A percentile compares a stretch with the other conserved stretches of the same genome.
These are phyloP conservation scores for Thomomys bottae DNA, from an alignment of 2,113 vertebrate species.

Conservation along the genomic window DNA sequence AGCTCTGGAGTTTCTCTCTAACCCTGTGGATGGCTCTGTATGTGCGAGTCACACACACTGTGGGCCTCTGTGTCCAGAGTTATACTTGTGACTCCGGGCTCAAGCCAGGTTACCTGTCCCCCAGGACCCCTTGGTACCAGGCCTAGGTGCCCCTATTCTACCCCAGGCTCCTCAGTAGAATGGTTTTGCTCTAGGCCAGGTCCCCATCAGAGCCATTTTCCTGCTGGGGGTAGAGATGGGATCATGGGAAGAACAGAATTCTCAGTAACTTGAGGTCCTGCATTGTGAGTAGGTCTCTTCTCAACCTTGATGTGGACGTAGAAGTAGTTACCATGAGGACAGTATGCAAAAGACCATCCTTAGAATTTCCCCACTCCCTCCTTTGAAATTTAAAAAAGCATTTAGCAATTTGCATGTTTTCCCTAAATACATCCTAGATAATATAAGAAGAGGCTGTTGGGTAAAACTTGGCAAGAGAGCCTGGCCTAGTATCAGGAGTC, in stretches of 20 bases:
- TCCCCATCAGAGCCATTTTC: background rate
- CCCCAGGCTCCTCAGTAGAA: background rate
- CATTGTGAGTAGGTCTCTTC: background rate
- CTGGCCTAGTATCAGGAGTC: background rate
- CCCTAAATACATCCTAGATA: background rate
- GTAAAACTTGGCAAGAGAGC: background rate
- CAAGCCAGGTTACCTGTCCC: background rate
- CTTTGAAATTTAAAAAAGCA: constrained; percentile 6
- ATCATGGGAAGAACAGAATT: background rate
- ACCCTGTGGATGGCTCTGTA: too few species aligned
- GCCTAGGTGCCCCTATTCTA: background rate
- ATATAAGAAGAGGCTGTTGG: background rate
- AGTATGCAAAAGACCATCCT: background rate
- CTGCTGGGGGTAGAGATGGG: too few species aligned
- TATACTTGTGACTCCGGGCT: background rate
- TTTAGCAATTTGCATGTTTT: background rate
- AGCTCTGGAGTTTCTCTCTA: background rate
- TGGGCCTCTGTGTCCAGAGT: background rate
- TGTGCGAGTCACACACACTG: background rate
- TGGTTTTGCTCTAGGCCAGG: background rate
- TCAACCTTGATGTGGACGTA: background rate
- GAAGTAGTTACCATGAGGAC: background rate
- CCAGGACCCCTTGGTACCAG: background rate
- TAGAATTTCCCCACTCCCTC: background rate
- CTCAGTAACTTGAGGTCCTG: background rate